Conservation (phyloP, 1,140 invertebrate species). For the Centruroides sculpturatus region DNA sequence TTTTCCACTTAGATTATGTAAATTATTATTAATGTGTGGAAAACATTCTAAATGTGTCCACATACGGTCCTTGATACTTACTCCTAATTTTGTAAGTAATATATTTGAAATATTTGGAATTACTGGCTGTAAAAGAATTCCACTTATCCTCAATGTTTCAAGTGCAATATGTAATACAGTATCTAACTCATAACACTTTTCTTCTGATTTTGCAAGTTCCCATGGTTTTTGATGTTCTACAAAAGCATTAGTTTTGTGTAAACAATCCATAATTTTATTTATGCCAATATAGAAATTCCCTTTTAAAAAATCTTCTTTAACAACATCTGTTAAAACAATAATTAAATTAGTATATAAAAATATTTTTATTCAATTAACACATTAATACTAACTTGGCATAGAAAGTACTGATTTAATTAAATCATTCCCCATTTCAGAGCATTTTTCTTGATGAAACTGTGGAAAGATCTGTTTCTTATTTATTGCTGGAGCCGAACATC, state of each 20-base stretch:
- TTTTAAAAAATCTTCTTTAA: conserved; percentile 45
- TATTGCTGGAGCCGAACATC: conserved; percentile 55
- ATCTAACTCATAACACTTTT: conserved; percentile 38
- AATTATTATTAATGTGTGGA: neutral
- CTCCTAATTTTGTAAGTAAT: conserved; percentile 36
- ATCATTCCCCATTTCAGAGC: conserved; percentile 34
- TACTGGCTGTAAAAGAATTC: conserved; percentile 66
- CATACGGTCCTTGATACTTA: conserved; percentile 12
- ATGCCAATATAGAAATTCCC: conserved; percentile 72
- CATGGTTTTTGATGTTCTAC: conserved; percentile 75
- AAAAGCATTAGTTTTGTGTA: conserved; percentile 69
- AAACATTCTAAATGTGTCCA: conserved; percentile 10
- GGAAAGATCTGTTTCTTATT: conserved; percentile 67
- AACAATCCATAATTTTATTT: conserved; percentile 52
- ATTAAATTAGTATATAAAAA: neutral
- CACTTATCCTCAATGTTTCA: conserved; percentile 62
- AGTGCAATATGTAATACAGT: conserved; percentile 63
- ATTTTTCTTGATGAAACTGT: conserved; percentile 35
- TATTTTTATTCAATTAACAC: neutral
- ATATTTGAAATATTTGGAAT: conserved; percentile 51
- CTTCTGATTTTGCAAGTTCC: conserved; percentile 47
- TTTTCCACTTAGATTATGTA: too few relatives aligned
- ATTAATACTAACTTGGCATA: conserved; percentile 38
- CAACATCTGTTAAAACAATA: conserved; percentile 3
- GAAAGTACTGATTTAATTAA: conserved; percentile 37